Percentiles rank a stretch among this genome's conserved stretches.
Evolutionary conservation across 2,113 vertebrate species (phyloP).

Genomic region (Scortum barcoo): DNA sequence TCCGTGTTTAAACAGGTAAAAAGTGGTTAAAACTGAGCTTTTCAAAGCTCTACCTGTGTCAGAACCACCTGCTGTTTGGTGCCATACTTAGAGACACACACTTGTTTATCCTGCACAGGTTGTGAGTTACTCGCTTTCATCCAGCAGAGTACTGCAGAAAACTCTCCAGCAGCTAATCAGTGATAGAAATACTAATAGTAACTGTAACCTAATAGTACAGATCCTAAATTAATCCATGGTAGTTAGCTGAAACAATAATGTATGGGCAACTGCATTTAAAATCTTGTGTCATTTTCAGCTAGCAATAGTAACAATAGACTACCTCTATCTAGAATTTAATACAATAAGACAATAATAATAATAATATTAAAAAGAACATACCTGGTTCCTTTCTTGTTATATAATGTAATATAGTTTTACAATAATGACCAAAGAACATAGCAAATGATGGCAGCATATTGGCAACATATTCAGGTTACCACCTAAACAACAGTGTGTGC

Average conservation of each 20-base stretch:
- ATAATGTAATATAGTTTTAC: neutral
- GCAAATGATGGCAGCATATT: too few relatives aligned
- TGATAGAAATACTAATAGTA: neutral
- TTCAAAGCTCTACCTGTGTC: slow-evolving; percentile 37
- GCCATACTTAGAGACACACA: slow-evolving; percentile 9
- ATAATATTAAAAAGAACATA: neutral
- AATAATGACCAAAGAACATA: neutral
- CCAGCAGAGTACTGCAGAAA: neutral
- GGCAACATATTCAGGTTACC: neutral
- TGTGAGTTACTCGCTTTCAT: neutral
- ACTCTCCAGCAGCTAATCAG: neutral
- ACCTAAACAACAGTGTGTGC: neutral
- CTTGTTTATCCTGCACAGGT: neutral
- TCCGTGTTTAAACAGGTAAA: neutral
- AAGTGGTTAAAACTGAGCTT: slow-evolving; percentile 8
- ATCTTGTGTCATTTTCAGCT: neutral
- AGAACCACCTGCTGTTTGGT: slow-evolving; percentile 53
- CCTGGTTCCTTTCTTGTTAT: neutral
- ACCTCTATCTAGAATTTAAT: too few relatives aligned
- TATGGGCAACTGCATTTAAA: neutral
- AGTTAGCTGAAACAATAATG: neutral
- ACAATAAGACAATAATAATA: neutral
- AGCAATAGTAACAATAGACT: neutral
- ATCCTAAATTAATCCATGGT: neutral
- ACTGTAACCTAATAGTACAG: neutral